phyloP scores from a whole-genome alignment of 2,888 invertebrate species.

The Phaedon cochleariae region DNA sequence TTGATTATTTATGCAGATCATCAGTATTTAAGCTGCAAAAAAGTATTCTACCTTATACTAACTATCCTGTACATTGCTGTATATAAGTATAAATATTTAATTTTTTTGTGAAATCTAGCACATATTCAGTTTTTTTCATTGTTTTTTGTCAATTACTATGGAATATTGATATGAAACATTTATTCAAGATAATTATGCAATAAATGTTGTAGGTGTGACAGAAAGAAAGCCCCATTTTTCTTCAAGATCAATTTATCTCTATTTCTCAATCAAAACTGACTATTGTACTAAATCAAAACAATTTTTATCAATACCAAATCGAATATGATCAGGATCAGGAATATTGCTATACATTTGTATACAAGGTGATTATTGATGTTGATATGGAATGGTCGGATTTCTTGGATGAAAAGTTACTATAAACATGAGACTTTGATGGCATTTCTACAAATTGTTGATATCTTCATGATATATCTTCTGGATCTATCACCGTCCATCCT shows the following conservation, averaged over 20 bases:
- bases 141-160: constrained; percentile 3
- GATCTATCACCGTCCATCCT: too few relatives aligned
- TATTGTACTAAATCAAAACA: too few relatives aligned
- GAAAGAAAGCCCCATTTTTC: background rate
- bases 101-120: constrained; percentile 31
- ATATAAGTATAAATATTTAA: constrained; percentile 47
- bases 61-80: constrained; percentile 47
- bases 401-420: too few relatives aligned
- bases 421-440: too few relatives aligned
- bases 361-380: too few relatives aligned
- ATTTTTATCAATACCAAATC: background rate
- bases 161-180: background rate
- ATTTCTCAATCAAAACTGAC: background rate
- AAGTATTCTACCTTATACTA: constrained; percentile 34
- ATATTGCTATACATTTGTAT: too few relatives aligned
- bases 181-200: background rate
- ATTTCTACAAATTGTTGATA: too few relatives aligned
- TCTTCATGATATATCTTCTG: too few relatives aligned
- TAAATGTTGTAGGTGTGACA: background rate
- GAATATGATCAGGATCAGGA: background rate
- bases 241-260: background rate
- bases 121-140: constrained; percentile 23
- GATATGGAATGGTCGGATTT: too few relatives aligned
- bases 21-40: constrained; percentile 35
- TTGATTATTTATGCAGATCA: constrained; percentile 24